Percentiles rank a stretch among this genome's conserved stretches.
Evolutionary conservation across 2,797 vertebrate genomes (phyloP).

Genomic region (Gadopsis marmoratus): DNA sequence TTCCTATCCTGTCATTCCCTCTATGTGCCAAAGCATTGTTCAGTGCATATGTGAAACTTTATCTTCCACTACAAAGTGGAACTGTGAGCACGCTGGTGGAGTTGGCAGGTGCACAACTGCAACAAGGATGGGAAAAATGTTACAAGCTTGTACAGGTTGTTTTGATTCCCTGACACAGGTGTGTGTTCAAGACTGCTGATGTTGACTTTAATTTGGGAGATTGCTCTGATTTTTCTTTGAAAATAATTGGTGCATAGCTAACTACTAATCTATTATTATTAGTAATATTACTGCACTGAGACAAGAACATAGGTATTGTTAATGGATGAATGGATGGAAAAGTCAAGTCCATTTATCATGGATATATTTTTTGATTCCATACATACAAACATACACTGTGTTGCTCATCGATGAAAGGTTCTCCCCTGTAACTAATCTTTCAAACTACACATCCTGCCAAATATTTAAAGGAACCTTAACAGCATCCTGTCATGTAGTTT

Average conservation of each 20-base stretch:
- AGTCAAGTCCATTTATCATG: background rate
- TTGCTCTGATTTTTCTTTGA: background rate
- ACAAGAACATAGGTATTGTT: background rate
- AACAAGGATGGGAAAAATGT: background rate
- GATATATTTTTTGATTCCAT: background rate
- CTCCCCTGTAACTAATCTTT: background rate
- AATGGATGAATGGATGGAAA: background rate
- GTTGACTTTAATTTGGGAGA: background rate
- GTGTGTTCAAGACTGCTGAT: background rate
- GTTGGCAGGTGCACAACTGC: conserved; percentile 1
- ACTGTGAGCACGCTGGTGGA: background rate
- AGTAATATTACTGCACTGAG: background rate
- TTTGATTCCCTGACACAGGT: background rate
- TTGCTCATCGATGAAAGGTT: background rate
- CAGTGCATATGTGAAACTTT: conserved; percentile 10
- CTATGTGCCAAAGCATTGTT: background rate
- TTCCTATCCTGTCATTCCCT: background rate
- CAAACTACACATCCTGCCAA: background rate
- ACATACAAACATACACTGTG: background rate
- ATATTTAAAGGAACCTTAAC: conserved; percentile 9
- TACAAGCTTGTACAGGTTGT: background rate
- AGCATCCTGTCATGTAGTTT: conserved; percentile 11
- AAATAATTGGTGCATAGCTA: background rate
- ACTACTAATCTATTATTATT: background rate
- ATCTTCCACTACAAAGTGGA: conserved; percentile 4